These are phyloP conservation scores for Phylloscopus trochilus DNA, from an alignment of 2,113 vertebrate genomes.

Conservation along the genomic window DNA sequence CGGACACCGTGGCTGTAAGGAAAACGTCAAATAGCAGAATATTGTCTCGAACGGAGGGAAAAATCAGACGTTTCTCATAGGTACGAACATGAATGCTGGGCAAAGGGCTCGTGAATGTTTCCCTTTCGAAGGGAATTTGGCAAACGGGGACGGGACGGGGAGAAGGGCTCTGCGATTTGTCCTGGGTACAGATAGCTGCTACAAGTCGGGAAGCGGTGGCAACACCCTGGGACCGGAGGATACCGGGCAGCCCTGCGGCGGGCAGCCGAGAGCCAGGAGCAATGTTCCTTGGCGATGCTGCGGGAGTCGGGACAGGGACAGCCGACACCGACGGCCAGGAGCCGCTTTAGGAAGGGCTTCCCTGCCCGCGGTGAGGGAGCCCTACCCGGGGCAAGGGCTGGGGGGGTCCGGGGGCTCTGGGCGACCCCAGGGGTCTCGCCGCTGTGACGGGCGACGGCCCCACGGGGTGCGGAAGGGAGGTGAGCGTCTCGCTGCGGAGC, in stretches of 20 bases:
- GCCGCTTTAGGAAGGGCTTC: background rate
- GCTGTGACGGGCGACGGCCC: background rate
- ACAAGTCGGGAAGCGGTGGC: background rate
- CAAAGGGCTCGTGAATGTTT: background rate
- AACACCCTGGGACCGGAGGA: background rate
- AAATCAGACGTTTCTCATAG: background rate
- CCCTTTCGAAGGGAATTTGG: background rate
- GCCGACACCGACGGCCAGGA: background rate
- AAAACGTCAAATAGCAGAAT: background rate
- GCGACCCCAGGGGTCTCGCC: background rate
- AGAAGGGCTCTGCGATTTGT: background rate
- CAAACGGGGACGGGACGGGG: background rate
- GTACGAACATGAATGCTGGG: accelerated
- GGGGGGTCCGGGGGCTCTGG: background rate
- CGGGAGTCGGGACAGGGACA: background rate
- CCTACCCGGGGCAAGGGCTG: background rate
- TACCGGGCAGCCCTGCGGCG: background rate
- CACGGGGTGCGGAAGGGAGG: accelerated
- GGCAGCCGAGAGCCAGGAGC: background rate
- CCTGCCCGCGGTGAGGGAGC: background rate
- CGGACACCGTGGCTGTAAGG: accelerated
- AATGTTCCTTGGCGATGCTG: background rate
- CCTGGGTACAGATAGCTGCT: background rate
- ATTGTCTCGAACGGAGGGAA: background rate
- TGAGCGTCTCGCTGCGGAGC: background rate